Evolutionary conservation across 2,113 vertebrate species (phyloP), one percentile per base, ranked within the genome.

Genomic region (Xyliphius kryptos): DNA sequence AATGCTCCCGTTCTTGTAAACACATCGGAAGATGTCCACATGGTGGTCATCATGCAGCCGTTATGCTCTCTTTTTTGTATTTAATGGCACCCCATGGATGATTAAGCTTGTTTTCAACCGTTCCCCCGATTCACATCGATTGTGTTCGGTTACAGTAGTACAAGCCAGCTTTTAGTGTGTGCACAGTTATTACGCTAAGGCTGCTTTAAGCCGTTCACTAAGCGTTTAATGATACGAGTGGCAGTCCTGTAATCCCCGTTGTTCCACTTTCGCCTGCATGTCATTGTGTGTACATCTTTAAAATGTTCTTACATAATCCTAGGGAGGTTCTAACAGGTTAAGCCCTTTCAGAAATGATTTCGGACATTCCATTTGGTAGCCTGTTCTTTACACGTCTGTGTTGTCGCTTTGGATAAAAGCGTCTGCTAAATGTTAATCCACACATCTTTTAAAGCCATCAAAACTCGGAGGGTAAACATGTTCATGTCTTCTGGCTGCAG

Each of bases 401-500:
- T n/a, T n/a, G n/a, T n/a, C n/a, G n/a, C n/a, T n/a, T n/a, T n/a
- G n/a, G n/a, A n/a, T n/a, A n/a, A n/a, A n/a, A n/a, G n/a, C n/a
- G n/a, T n/a, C n/a, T n/a, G n/a, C n/a, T n/a, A n/a, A n/a, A n/a
- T n/a, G n/a, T n/a, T n/a, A n/a, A n/a, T n/a, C n/a, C n/a, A n/a
- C n/a, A n/a, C n/a, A 43, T 10, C 38, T 1, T 19, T 37, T 8
- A 19, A 19, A 54, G 15, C 40, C 15, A 9, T 12, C 12, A 58
- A 9, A 46, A 4, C 0, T 16, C 22, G 8, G 11, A 9, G 56
- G 3, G 13, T n/a, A n/a, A 36, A 56, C 3, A 2, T 46, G 43
- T n/a, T 3, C 5, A 36, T 44, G 36, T 22, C 17, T 9, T 48
- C n/a, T 55, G 21, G 62, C 82, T 88, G 47, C 84, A 99, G 95